Base-by-base conservation (phyloP, 2,888 invertebrate genomes). In the Phengaris arion region DNA sequence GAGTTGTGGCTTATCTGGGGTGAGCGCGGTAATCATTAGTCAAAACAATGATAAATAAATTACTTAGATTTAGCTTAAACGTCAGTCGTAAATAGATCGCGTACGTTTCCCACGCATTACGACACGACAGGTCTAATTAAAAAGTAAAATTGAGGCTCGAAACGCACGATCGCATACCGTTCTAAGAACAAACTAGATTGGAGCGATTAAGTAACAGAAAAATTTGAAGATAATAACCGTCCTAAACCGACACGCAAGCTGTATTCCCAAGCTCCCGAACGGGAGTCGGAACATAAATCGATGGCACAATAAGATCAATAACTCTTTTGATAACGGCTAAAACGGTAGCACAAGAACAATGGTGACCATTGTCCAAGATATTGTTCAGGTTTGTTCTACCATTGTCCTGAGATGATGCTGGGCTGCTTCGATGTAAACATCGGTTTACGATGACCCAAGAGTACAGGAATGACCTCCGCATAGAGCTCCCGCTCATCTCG, bases 331-430 rank as follows among this genome's bases (percentile, higher is more conserved):
- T 80, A 92, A 91, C 91, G 89, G 90, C 84, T 82, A 82, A 85
- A 90, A 92, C 93, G 91, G 93, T 91, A 92, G 93, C 92, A 86
- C 88, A 89, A 86, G 87, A 86, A 84, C 84, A 81, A 85, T 82
- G 85, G 87, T 89, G 90, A 90, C 92, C 92, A 92, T 92, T 86
- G 82, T 82, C 68, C 54, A 13, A 35, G 35, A 13, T 52, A 72
- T 72, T 72, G 72, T 72, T 76, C 83, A 79, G 85, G 91, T 91
- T 88, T 88, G 78, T 81, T 69, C 57, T 35, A 45, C 78, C 81
- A 87, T 89, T 89, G 89, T 90, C 86, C 87, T 79, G 83, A 85
- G 85, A 88, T 87, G 85, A 78, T 76, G 76, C 78, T 79, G 80
- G 78, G 79, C 82, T 81, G 81, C 81, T 81, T 80, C 78, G 81